phyloP scores from a whole-genome alignment of 2,888 invertebrate genomes.

The Muschampia plurimacula region DNA sequence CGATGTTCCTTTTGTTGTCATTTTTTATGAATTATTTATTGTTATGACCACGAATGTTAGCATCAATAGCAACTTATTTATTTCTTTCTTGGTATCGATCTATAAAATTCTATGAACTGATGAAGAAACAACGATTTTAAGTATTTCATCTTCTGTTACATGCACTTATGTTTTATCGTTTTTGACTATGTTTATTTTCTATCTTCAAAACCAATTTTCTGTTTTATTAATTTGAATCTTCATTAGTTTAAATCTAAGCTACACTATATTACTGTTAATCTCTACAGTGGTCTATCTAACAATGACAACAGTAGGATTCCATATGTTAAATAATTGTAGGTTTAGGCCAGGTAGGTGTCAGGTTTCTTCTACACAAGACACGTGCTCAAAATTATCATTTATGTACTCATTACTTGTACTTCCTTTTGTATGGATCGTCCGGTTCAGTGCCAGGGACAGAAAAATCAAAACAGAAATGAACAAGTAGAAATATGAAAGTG shows the following conservation, averaged over 20 bases:
- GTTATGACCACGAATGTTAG: slow-evolving; percentile 42
- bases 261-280: slow-evolving; percentile 54
- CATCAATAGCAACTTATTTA: slow-evolving; percentile 28
- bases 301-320: slow-evolving; percentile 71
- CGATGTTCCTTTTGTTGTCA: slow-evolving; percentile 44
- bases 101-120: slow-evolving; percentile 44
- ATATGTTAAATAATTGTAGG: slow-evolving; percentile 52
- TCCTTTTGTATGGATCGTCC: slow-evolving; percentile 76
- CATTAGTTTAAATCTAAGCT: slow-evolving; percentile 54
- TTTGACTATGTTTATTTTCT: neutral
- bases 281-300: slow-evolving; percentile 69
- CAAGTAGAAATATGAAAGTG: slow-evolving; percentile 59
- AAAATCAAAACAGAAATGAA: slow-evolving; percentile 75
- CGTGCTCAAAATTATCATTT: slow-evolving; percentile 80
- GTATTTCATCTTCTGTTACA: neutral
- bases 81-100: slow-evolving; percentile 35
- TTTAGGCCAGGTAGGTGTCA: slow-evolving; percentile 67
- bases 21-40: slow-evolving; percentile 34
- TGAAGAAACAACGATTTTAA: slow-evolving; percentile 48
- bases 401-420: slow-evolving; percentile 84
- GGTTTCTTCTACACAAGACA: slow-evolving; percentile 82
- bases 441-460: slow-evolving; percentile 79
- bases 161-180: neutral
- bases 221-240: slow-evolving; percentile 55
- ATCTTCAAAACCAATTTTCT: neutral